A percentile compares a stretch with the other conserved stretches of the same genome.
phyloP scores from a whole-genome alignment of 2,113 vertebrate species.

The Ptyas mucosa region DNA sequence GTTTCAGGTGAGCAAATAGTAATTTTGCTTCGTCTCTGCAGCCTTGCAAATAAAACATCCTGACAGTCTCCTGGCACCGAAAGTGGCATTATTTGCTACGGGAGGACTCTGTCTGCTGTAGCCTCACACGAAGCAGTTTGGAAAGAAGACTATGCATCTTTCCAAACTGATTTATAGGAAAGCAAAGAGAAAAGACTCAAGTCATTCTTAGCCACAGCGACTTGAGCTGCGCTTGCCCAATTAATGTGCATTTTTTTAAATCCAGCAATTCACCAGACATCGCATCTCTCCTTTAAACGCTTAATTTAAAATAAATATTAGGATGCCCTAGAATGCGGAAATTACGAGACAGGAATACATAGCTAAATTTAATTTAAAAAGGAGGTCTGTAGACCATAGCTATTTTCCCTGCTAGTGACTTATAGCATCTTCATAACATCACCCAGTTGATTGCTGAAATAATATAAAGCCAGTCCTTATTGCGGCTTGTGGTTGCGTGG shows the following conservation, averaged over 20 bases:
- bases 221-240: neutral
- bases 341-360: neutral
- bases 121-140: neutral
- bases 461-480: neutral
- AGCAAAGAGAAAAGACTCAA: neutral
- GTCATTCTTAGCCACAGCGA: neutral
- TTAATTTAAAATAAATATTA: neutral
- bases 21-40: neutral
- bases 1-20: neutral
- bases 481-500: neutral
- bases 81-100: neutral
- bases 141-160: neutral
- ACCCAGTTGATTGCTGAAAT: neutral
- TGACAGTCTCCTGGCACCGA: neutral
- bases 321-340: neutral
- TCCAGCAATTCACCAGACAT: neutral
- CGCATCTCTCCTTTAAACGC: neutral
- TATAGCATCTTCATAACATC: neutral
- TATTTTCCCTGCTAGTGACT: neutral
- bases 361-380: neutral
- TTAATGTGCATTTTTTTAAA: neutral
- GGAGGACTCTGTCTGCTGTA: neutral
- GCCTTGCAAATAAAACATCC: neutral
- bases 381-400: neutral
- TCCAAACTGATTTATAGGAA: neutral